Evolutionary conservation across 2,888 invertebrate species (phyloP), one percentile per base, ranked within the genome.

Genomic region (Ptychoptera albimana): DNA sequence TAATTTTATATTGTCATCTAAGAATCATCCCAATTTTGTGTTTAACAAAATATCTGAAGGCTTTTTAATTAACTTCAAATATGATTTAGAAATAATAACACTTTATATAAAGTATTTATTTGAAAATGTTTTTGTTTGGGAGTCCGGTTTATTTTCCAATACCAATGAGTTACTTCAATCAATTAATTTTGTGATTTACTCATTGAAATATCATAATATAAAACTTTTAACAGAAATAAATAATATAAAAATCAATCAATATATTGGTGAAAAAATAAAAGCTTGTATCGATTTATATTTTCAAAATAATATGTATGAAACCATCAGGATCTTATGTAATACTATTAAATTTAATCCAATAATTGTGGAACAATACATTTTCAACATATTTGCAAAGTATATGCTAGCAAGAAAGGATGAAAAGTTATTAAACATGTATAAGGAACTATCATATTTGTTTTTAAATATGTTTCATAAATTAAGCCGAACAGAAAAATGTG

Each of bases 401-500:
- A 52, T 64, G 23, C 46, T 58, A 3, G 48, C 52, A 0, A 48
- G 47, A 6, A 64, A 63, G 39, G 48, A 49, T 1, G 48, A 46
- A n/a, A 42, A 46, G 30, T 51, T 50, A 39, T 51, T 55, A 37
- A 34, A 48, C 5, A 48, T 56, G 2, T 64, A 59, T 44, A 55
- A 57, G n/a, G 55, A 59, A 13, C 64, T 55, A 43, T 39, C 63
- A 2, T 52, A 57, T 0, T 51, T 58, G 1, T 37, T 63, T 34
- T 51, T 64, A 50, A 59, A 63, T 38, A 59, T 64, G 60, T 63
- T 59, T 39, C 54, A 57, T 1, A 60, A 61, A 4, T 48, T 64
- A 2, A 60, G 60, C 43, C 55, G 59, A 2, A 52, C 57, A 1
- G 64, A 64, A 34, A 61, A 63, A 31, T 58, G 63, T 15, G 53